phyloP scores from a whole-genome alignment of 2,797 vertebrate species.

The Molossus molossus region DNA sequence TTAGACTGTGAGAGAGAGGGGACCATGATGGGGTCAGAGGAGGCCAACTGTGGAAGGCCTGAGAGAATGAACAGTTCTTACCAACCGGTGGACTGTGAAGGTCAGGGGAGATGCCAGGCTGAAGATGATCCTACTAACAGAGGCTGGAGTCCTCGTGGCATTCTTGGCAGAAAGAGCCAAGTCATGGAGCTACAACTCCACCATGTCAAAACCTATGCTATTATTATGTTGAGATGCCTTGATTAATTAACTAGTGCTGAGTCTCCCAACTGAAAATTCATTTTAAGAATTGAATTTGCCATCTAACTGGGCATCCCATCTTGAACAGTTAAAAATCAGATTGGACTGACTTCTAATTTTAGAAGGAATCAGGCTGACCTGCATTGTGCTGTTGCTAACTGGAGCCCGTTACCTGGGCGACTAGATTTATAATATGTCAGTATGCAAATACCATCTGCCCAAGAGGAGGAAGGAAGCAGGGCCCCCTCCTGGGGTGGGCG shows the following conservation, averaged over 20 bases:
- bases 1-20: not conserved
- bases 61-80: not conserved
- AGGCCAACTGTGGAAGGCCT: no score
- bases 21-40: accelerated
- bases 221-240: not conserved
- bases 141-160: not conserved
- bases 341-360: conserved; percentile 81
- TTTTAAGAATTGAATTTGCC: conserved; percentile 52
- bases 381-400: conserved; percentile 84
- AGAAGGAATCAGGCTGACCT: conserved; percentile 82
- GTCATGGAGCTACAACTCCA: not conserved
- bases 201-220: not conserved
- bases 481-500: conserved; percentile 14
- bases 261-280: not conserved
- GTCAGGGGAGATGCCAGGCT: not conserved
- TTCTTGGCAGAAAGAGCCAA: not conserved
- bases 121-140: not conserved
- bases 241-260: not conserved
- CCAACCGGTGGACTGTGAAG: not conserved
- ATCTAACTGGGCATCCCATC: conserved; percentile 71
- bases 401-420: conserved; percentile 86
- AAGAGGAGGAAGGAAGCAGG: conserved; percentile 75
- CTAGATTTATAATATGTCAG: conserved; percentile 87
- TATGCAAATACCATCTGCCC: conserved; percentile 89
- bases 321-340: conserved; percentile 81